A percentile compares a stretch with the other conserved stretches of the same genome.
These are phyloP conservation scores for Pristiophorus japonicus DNA, from an alignment of 2,113 vertebrate genomes.

Conservation along the genomic window DNA sequence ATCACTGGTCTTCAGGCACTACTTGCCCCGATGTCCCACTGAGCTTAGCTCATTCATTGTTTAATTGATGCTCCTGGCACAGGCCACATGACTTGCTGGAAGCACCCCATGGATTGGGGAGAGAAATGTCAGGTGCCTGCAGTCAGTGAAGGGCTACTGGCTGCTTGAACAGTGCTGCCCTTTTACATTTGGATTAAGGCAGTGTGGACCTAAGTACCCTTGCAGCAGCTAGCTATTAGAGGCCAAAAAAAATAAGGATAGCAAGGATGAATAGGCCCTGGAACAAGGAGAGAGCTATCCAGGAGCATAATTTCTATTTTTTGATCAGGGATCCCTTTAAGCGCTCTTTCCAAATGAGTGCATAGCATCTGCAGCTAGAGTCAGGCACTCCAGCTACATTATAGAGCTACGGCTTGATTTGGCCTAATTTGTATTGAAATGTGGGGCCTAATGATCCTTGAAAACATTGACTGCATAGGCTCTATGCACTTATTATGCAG, in stretches of 20 bases:
- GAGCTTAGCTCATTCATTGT: background rate
- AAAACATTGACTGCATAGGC: background rate
- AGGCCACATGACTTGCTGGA: background rate
- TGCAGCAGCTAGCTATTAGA: background rate
- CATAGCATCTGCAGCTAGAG: background rate
- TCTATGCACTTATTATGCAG: background rate
- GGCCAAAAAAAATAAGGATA: background rate
- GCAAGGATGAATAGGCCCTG: background rate
- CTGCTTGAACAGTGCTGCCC: background rate
- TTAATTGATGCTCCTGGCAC: background rate
- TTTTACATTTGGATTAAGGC: background rate
- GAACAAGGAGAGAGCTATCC: background rate
- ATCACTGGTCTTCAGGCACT: background rate
- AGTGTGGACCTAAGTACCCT: background rate
- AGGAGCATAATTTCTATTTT: background rate
- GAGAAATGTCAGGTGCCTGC: background rate
- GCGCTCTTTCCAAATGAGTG: background rate
- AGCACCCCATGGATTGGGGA: background rate
- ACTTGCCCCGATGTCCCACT: background rate
- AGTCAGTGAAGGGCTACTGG: background rate
- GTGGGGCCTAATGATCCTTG: background rate
- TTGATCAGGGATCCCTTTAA: background rate
- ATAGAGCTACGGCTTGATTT: background rate
- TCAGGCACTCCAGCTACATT: background rate
- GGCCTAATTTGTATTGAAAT: background rate